These are phyloP conservation scores for Drosophila oshimai DNA, from an alignment of 1,140 invertebrate species.

Conservation along the genomic window DNA sequence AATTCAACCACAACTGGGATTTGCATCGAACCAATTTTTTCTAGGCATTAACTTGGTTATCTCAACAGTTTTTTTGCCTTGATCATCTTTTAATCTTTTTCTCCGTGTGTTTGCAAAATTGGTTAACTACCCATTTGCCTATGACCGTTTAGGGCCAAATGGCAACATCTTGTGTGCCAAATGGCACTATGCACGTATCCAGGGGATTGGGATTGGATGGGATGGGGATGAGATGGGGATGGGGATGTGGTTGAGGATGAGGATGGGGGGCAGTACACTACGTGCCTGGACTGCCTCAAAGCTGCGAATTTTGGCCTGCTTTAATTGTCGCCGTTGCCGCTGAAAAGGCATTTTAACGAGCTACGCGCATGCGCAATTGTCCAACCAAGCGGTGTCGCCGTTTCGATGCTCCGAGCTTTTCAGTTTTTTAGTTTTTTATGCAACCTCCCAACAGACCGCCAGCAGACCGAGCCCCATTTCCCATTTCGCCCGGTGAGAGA, in stretches of 20 bases:
- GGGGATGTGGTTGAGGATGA: not conserved
- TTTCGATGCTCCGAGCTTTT: not conserved
- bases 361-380: conserved; percentile 77
- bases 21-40: no score
- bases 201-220: not conserved
- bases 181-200: conserved; percentile 29
- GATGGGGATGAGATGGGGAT: no score
- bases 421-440: conserved; percentile 46
- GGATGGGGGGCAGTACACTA: not conserved
- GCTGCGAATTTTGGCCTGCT: conserved; percentile 20
- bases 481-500: conserved; percentile 39
- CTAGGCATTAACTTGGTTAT: no score
- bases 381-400: conserved; percentile 57
- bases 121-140: conserved; percentile 4
- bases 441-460: conserved; percentile 27
- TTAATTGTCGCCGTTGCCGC: conserved; percentile 55
- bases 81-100: not conserved
- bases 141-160: conserved; percentile 70
- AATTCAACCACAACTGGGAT: no score
- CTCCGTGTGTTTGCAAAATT: conserved; percentile 1
- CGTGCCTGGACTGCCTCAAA: conserved; percentile 64
- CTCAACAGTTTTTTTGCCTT: no score
- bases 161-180: conserved; percentile 32
- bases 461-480: conserved; percentile 5
- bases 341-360: conserved; percentile 64